Evolutionary conservation across 2,888 invertebrate species (phyloP), one percentile per base, ranked within the genome.

Genomic region (Drosophila infuscata): DNA sequence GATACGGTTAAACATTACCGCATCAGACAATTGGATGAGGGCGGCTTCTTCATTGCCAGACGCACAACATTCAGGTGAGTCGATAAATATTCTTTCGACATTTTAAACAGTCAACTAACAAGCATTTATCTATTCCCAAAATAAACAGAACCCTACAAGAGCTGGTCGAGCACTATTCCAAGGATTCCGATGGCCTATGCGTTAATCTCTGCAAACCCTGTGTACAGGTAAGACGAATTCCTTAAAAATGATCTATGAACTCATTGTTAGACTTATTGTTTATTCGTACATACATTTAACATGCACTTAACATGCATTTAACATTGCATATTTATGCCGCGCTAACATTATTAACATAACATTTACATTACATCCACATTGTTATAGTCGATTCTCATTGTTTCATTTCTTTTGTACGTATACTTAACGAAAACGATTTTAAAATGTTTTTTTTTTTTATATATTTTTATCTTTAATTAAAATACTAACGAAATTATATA

Each of bases 1-100:
- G 99, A 99, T 94, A 99, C 99, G 58, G 99, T 99, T 74, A 99
- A 99, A 93, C 99, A 99, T 94, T 99, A 99, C 94, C 96, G 99
- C 92, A 99, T 99, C 93, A 95, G 99, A 89, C 99, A 99, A 94
- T 94, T 99, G 92, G 99, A 99, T 94, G 99, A 99, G 93, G 98
- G 99, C 74, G 99, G 99, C 63, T 99, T 99, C 95, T 99, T 99
- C 95, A 99, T 99, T 91, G 99, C 99, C 68, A 95, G 99, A 89
- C 95, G 99, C 92, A 99, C 99, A 88, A 99, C 99, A 78, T 99
- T 99, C 95, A 93, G 93, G 93, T 93, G 62, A 80, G 79, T 79
- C 46, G 5, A 46, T 32, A 15, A 25, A 17, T 52, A 51, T n/a
- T 29, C 11, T n/a, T 25, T 12, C 11, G 5, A 12, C 0, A 3